Conservation (phyloP, 2,888 invertebrate genomes). For the Agrilus biguttatus region DNA sequence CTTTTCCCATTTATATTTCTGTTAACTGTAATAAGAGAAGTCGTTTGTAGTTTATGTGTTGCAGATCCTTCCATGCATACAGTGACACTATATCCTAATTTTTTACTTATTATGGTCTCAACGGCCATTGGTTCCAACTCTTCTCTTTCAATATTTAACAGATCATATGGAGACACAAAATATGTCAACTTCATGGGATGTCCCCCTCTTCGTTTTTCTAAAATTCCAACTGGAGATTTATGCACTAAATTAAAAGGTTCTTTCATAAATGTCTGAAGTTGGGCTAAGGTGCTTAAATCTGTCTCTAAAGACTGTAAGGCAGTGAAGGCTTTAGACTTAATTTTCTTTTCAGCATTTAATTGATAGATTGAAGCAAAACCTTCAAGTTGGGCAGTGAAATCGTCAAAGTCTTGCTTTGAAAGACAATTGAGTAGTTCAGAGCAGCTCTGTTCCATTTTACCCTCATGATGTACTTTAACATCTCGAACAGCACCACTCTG, state of each 20-base stretch:
- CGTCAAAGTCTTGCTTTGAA: slow-evolving; percentile 74
- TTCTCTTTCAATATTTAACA: slow-evolving; percentile 62
- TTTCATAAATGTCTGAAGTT: slow-evolving; percentile 59
- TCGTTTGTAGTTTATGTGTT: slow-evolving; percentile 67
- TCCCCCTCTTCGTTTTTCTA: slow-evolving; percentile 71
- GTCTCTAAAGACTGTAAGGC: slow-evolving; percentile 84
- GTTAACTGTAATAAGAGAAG: slow-evolving; percentile 53
- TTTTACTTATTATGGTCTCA: slow-evolving; percentile 53
- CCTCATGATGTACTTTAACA: slow-evolving; percentile 85
- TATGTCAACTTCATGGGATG: slow-evolving; percentile 90
- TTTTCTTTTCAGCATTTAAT: slow-evolving; percentile 86
- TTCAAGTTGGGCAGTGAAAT: slow-evolving; percentile 86
- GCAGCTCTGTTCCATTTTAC: slow-evolving; percentile 73
- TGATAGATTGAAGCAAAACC: slow-evolving; percentile 76
- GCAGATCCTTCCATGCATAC: slow-evolving; percentile 81
- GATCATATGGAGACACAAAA: slow-evolving; percentile 85
- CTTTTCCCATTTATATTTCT: slow-evolving; percentile 60
- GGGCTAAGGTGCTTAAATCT: slow-evolving; percentile 70
- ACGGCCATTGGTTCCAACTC: slow-evolving; percentile 59
- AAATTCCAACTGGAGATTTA: slow-evolving; percentile 78
- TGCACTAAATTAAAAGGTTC: slow-evolving; percentile 63
- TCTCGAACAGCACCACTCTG: slow-evolving; percentile 72
- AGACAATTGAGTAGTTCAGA: slow-evolving; percentile 76
- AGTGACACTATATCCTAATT: slow-evolving; percentile 74
- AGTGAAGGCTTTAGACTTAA: slow-evolving; percentile 85